Conservation (phyloP, 2,888 invertebrate species). For the Caenorhabditis panamensis region DNA sequence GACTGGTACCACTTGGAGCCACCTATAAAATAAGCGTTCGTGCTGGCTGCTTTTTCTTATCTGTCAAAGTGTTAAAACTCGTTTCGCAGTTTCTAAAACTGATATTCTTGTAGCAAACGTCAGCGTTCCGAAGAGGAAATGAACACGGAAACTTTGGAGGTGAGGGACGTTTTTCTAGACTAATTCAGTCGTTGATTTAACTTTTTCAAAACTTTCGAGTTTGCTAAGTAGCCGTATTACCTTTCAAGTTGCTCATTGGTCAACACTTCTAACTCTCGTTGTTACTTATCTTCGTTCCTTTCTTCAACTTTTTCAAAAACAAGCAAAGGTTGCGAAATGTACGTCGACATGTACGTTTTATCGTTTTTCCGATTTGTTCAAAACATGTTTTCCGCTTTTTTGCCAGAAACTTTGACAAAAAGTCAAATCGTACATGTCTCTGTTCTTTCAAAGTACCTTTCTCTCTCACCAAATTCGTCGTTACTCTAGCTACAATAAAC, state of each 20-base stretch:
- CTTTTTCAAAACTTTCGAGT: too few species aligned
- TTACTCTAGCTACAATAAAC: neutral
- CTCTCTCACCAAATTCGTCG: too few species aligned
- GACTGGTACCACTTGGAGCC: conserved; percentile 63
- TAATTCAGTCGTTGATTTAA: too few species aligned
- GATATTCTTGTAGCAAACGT: neutral
- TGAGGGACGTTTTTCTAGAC: neutral
- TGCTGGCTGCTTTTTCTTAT: conserved; percentile 21
- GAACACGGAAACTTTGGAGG: neutral
- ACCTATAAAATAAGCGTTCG: conserved; percentile 32
- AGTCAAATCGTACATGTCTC: neutral
- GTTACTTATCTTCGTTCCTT: too few species aligned
- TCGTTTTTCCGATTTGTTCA: conserved; percentile 13
- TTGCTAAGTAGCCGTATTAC: too few species aligned
- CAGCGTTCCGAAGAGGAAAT: neutral
- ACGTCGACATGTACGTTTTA: neutral
- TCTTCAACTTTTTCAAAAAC: neutral
- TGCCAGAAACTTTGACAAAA: neutral
- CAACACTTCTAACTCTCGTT: neutral
- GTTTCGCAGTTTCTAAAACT: neutral
- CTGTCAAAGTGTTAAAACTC: neutral
- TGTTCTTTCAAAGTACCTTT: too few species aligned
- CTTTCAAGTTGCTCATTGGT: neutral
- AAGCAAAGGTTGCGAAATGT: conserved; percentile 21
- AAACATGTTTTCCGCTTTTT: conserved; percentile 34